These are phyloP conservation scores for Drosophila nikananu DNA, from an alignment of 1,140 invertebrate genomes.

Conservation along the genomic window DNA sequence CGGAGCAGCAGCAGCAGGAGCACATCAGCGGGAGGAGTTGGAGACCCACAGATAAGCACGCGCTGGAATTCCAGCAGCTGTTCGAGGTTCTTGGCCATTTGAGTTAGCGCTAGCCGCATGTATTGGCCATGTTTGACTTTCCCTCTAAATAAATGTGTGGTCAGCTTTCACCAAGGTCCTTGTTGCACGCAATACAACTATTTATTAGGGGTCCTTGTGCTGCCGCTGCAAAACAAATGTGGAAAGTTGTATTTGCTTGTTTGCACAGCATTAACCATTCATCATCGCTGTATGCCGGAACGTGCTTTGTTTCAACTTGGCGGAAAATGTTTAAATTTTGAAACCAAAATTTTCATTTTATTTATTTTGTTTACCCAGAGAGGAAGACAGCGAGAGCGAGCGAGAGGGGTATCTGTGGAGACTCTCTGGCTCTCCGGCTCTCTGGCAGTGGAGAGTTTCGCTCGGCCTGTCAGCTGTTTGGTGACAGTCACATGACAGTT, in stretches of 20 bases:
- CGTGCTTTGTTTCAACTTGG: conserved; percentile 29
- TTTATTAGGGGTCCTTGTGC: conserved; percentile 66
- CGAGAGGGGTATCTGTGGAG: conserved; percentile 23
- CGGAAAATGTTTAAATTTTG: conserved; percentile 45
- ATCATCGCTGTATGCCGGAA: conserved; percentile 5
- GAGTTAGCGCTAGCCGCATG: conserved; percentile 37
- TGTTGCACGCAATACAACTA: conserved; percentile 70
- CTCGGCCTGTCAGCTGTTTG: conserved; percentile 67
- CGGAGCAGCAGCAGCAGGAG: neutral
- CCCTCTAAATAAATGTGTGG: conserved; percentile 66
- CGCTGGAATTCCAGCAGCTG: conserved; percentile 68
- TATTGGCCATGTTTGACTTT: conserved; percentile 69
- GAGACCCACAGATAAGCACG: conserved; percentile 41
- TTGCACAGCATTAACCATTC: conserved; percentile 29
- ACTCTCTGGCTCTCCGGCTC: conserved; percentile 28
- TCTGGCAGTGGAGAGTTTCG: conserved; percentile 58
- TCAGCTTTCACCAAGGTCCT: conserved; percentile 64
- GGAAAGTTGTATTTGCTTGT: conserved; percentile 15
- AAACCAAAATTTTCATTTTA: conserved; percentile 42
- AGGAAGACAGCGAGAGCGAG: conserved; percentile 9
- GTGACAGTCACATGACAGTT: conserved; percentile 81
- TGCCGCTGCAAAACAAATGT: conserved; percentile 9
- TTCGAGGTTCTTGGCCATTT: conserved; percentile 36
- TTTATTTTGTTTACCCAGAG: conserved; percentile 67
- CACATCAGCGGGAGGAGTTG: conserved; percentile 4